Conservation (phyloP, 2,888 invertebrate genomes). For the Crioceris asparagi region DNA sequence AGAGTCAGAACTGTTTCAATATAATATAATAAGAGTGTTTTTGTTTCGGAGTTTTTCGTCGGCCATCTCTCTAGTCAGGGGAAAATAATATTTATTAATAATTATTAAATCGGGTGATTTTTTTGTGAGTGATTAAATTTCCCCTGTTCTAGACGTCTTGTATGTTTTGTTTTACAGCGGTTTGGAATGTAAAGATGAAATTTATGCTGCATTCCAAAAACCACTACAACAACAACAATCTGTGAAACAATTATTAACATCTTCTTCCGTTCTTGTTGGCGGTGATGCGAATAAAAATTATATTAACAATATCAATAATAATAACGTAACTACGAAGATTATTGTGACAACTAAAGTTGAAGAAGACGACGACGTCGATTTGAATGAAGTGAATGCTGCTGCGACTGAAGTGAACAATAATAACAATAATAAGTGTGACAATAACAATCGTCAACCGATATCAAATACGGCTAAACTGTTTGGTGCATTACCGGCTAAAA, state of each 20-base stretch:
- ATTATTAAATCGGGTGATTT: not conserved
- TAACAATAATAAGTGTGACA: slow-evolving; percentile 3
- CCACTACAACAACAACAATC: too few species aligned
- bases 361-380: slow-evolving; percentile 7
- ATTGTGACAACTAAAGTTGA: not conserved
- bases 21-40: slow-evolving; percentile 2
- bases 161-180: slow-evolving; percentile 50
- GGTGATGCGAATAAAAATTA: not conserved
- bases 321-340: slow-evolving; percentile 1
- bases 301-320: slow-evolving; percentile 6
- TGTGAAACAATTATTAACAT: too few species aligned
- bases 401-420: too few species aligned
- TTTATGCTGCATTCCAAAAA: slow-evolving; percentile 60
- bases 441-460: slow-evolving; percentile 8
- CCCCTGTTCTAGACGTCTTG: too few species aligned
- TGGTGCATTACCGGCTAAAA: too few species aligned
- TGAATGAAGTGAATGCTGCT: too few species aligned
- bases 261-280: too few species aligned
- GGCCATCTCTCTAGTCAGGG: not conserved
- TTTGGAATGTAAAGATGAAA: slow-evolving; percentile 68
- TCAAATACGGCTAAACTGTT: slow-evolving; percentile 13
- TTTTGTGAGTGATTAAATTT: too few species aligned
- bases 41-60: slow-evolving; percentile 1
- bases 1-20: too few species aligned
- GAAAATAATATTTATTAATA: too few species aligned